These are phyloP conservation scores for Epinotia ramella DNA, from an alignment of 2,888 invertebrate species.

Conservation along the genomic window DNA sequence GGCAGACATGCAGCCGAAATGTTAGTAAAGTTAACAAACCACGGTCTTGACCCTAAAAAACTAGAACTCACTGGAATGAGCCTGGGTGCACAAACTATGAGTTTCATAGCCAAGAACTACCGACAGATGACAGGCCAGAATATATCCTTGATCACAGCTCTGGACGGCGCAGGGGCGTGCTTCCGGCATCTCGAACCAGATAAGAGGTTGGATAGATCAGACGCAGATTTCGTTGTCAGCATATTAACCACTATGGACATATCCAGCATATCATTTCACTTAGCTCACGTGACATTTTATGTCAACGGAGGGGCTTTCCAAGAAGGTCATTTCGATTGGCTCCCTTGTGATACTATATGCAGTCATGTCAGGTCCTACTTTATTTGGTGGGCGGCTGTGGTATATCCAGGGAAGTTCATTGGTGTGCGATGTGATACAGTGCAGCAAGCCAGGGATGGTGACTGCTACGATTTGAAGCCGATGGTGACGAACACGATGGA, in stretches of 20 bases:
- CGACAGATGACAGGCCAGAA: slow-evolving; percentile 10
- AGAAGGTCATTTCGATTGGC: slow-evolving; percentile 53
- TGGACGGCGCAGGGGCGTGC: slow-evolving; percentile 11
- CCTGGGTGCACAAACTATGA: slow-evolving; percentile 24
- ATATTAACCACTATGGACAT: slow-evolving; percentile 71
- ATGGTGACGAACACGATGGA: slow-evolving; percentile 55
- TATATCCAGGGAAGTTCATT: slow-evolving; percentile 53
- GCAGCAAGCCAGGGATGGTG: slow-evolving; percentile 55
- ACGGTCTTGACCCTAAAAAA: slow-evolving; percentile 17
- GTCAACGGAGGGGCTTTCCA: slow-evolving; percentile 68
- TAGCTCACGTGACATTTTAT: slow-evolving; percentile 72
- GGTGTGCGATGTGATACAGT: slow-evolving; percentile 58
- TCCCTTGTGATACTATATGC: slow-evolving; percentile 52
- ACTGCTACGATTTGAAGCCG: slow-evolving; percentile 54
- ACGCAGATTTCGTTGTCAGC: slow-evolving; percentile 71
- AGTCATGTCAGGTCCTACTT: slow-evolving; percentile 53
- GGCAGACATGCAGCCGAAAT: slow-evolving; percentile 16
- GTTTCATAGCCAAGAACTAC: slow-evolving; percentile 27
- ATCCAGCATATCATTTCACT: slow-evolving; percentile 69
- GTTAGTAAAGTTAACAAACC: slow-evolving; percentile 5
- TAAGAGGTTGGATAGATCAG: slow-evolving; percentile 50
- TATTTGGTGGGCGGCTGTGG: slow-evolving; percentile 54
- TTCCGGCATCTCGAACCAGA: slow-evolving; percentile 13
- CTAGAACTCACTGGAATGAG: slow-evolving; percentile 9
- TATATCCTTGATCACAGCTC: slow-evolving; percentile 1